Evolutionary conservation across 2,888 invertebrate genomes (phyloP), one percentile per base, ranked within the genome.

Genomic region (Polymixis flavicincta): DNA sequence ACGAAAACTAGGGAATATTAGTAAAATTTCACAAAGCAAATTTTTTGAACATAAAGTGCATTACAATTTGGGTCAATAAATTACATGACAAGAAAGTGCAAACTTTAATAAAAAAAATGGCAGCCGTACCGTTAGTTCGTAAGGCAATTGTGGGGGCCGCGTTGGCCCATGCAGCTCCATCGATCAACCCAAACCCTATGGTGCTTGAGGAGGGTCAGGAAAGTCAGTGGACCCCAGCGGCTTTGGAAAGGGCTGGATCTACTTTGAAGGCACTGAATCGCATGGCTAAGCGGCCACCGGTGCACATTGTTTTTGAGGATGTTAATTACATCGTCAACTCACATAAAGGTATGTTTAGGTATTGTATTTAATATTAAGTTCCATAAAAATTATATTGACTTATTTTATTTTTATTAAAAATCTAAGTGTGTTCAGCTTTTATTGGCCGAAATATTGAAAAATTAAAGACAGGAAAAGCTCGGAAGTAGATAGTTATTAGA

Each of bases 281-380:
- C 32, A 96, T 97, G 94, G 97, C 97, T 0, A 97, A 97, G 86
- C 92, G 97, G 80, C 97, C 97, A 8, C 97, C 97, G 0, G 96
- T 97, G 7, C 96, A 97, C 86, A 95, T 97, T 61, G 92, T 97
- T 63, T 97, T 97, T 89, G 97, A 97, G 89, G 97, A 97, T 91
- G 86, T 97, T 75, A 95, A 91, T 28, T 97, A 96, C 85, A 96
- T 96, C 0, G 97, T 97, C 50, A 95, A 92, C 84, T 94, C 96
- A 2, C 90, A 92, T 80, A 95, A 94, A 92, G 95, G 96, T 96
- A 90, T 85, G 32, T 55, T 8, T 50, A 50, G 17, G 28, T 42
- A 37, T 8, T 13, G 2, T 13, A 25, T 13, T 48, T 54, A 4
- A 0, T 1, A 1, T 22, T 28, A 1, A 25, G 28, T 28, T 17